These are phyloP conservation scores for Lepidotrigona ventralis DNA, from an alignment of 1,140 invertebrate species.

Conservation along the genomic window DNA sequence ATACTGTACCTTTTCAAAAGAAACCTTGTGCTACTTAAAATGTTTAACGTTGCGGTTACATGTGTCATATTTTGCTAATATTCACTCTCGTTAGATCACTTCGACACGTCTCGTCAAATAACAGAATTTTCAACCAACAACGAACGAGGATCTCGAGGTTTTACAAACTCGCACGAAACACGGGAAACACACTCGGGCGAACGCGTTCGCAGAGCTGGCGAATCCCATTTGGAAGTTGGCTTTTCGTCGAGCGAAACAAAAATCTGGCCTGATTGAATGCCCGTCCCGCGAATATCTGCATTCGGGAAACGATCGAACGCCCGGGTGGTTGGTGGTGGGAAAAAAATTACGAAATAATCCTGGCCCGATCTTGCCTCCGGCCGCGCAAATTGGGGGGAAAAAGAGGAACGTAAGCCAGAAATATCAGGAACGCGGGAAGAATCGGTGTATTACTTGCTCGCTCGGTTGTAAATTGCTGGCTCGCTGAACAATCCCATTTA, in stretches of 20 bases:
- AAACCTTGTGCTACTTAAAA: too few species aligned
- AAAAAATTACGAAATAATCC: conserved; percentile 14
- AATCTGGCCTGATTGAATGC: not conserved
- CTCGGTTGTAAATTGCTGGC: conserved; percentile 39
- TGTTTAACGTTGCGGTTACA: too few species aligned
- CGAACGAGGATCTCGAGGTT: not conserved
- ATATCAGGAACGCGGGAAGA: conserved; percentile 18
- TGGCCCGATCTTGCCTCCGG: not conserved
- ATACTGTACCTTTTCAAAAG: too few species aligned
- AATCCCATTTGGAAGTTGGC: not conserved
- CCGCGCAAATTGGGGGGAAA: too few species aligned
- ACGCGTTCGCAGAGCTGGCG: not conserved
- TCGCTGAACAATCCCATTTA: conserved; percentile 47
- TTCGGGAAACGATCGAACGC: conserved; percentile 20
- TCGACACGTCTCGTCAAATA: not conserved
- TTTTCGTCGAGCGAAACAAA: not conserved
- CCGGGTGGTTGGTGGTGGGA: too few species aligned
- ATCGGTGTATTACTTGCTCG: conserved; percentile 45
- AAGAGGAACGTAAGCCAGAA: not conserved
- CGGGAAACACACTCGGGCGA: not conserved
- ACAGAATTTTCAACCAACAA: not conserved
- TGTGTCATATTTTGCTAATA: too few species aligned
- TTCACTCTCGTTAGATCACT: too few species aligned
- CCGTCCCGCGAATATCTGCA: not conserved
- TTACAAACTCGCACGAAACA: not conserved